Conservation (phyloP, 2,888 invertebrate species). For the Erebia palarica region DNA sequence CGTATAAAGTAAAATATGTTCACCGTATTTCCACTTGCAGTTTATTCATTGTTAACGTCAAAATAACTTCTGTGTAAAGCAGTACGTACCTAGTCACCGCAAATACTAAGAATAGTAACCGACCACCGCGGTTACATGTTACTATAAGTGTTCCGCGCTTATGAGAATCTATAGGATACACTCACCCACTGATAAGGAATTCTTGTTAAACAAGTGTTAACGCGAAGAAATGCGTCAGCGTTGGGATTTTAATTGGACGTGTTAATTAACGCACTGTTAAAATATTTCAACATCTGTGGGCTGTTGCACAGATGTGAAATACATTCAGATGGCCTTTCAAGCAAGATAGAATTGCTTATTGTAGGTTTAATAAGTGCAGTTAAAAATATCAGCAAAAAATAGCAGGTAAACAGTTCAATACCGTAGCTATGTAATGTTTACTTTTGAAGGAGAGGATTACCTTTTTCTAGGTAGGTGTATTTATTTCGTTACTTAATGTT, state of each 20-base stretch:
- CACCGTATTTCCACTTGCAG: slow-evolving; percentile 24
- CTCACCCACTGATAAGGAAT: slow-evolving; percentile 8
- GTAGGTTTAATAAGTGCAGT: neutral
- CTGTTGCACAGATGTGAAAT: too few species aligned
- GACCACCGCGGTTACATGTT: neutral
- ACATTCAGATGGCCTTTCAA: too few species aligned
- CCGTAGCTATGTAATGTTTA: neutral
- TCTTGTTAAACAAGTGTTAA: slow-evolving; percentile 12
- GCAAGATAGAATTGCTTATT: too few species aligned
- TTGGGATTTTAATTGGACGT: slow-evolving; percentile 12
- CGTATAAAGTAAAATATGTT: neutral
- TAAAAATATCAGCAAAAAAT: neutral
- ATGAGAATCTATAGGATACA: slow-evolving; percentile 1
- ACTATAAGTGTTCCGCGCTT: slow-evolving; percentile 26
- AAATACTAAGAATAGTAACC: slow-evolving; percentile 19
- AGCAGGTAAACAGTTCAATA: neutral
- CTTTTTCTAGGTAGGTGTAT: neutral
- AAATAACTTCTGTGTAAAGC: slow-evolving; percentile 29
- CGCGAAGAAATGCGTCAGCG: slow-evolving; percentile 4
- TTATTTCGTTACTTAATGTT: neutral
- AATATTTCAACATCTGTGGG: too few species aligned
- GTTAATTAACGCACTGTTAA: neutral
- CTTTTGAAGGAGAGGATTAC: neutral
- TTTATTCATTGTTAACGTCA: slow-evolving; percentile 22
- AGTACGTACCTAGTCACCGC: slow-evolving; percentile 16